Evolutionary conservation across 2,797 vertebrate genomes (phyloP), one percentile per base, ranked within the genome.

Genomic region (Streptopelia turtur): DNA sequence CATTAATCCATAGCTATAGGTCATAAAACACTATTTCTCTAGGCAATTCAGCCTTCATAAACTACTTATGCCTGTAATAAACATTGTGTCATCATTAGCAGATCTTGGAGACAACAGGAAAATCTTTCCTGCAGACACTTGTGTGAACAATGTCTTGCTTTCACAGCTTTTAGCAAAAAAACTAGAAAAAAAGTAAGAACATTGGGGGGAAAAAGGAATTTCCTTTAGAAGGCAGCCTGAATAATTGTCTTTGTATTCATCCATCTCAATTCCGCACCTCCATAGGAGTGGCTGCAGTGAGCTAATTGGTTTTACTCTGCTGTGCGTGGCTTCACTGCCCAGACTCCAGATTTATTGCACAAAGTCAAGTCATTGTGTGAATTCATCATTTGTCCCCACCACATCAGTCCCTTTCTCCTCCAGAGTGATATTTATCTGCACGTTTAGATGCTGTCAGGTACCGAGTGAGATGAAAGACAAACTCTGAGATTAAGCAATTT

Each of bases 231-330:
- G 76, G 60, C 75, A 86, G 33, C 55, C 82, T 91, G 87, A 93
- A 89, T 93, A 90, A 93, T 97, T 94, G 81, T 86, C 79, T 70
- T 75, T 75, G 52, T 83, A 63, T 86, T 92, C 87, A 92, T 93
- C 93, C 59, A 55, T 95, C 84, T 96, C 94, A 81, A 71, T 85
- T 94, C 93, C 77, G 55, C 88, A 45, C 90, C 83, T 94, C 91
- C 77, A 56, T 71, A 80, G 90, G 64, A 94, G 57, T 71, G 93
- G 71, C 88, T 93, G 64, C 75, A 87, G 53, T 81, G 55, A 81
- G 81, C 81, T 95, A 95, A 95, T 96, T 94, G 93, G 64, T 93
- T 94, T 94, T 89, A 92, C 61, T 95, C 50, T 4, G 75, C 88
- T 35, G 45, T 85, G 78, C 22, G 1, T 90, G 88, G 55, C 74